A percentile compares a stretch with the other conserved stretches of the same genome.
phyloP scores from a whole-genome alignment of 2,113 vertebrate genomes.

The Porphyrio hochstetteri region DNA sequence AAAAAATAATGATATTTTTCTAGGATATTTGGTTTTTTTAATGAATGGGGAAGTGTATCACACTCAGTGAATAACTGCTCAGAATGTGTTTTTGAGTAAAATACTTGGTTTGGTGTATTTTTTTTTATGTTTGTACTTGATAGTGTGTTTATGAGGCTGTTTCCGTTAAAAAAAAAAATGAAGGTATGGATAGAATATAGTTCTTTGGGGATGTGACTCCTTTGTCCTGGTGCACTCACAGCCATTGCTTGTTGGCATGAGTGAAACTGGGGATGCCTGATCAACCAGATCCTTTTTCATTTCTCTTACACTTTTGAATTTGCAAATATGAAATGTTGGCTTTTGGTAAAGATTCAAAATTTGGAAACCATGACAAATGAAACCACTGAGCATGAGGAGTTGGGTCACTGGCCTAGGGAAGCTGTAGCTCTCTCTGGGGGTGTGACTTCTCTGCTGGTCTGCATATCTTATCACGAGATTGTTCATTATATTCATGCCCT shows the following conservation, averaged over 20 bases:
- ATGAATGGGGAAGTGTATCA: background rate
- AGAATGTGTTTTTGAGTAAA: background rate
- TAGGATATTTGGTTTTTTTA: background rate
- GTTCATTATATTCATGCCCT: background rate
- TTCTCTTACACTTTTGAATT: background rate
- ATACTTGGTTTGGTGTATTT: background rate
- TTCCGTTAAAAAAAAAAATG: background rate
- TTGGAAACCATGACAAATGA: background rate
- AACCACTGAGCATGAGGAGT: background rate
- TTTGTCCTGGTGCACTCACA: background rate
- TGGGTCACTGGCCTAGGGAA: background rate
- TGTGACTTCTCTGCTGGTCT: background rate
- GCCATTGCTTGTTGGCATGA: background rate
- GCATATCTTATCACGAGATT: background rate
- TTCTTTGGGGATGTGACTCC: background rate
- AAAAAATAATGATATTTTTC: background rate
- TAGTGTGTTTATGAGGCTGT: background rate
- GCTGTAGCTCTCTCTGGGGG: background rate
- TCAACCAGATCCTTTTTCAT: background rate
- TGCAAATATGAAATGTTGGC: background rate
- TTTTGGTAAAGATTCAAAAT: background rate
- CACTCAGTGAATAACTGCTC: background rate
- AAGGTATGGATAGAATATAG: background rate
- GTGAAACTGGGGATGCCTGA: background rate
- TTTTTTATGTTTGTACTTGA: background rate